A percentile compares a stretch with the other conserved stretches of the same genome.
Evolutionary conservation across 2,888 invertebrate genomes (phyloP).

Genomic region (Dione juno): DNA sequence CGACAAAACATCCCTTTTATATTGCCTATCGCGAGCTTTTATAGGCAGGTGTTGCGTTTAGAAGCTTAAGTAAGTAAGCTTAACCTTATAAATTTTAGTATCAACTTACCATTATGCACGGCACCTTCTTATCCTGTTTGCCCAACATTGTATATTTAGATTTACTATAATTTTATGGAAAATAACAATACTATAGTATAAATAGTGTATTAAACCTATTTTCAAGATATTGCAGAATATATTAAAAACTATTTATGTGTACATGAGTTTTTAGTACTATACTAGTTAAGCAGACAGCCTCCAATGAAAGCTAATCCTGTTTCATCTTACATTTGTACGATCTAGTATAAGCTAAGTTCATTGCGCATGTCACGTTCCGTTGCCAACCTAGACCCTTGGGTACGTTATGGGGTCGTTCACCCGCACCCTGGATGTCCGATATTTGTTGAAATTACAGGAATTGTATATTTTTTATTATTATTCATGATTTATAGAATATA

Average conservation of each 20-base stretch:
- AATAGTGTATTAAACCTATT: not conserved
- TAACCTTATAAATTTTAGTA: slow-evolving; percentile 12
- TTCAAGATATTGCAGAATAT: not conserved
- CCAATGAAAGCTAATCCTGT: not conserved
- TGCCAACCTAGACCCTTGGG: slow-evolving; percentile 49
- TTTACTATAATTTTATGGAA: not conserved
- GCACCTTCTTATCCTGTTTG: slow-evolving; percentile 23
- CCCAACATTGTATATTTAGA: slow-evolving; percentile 15
- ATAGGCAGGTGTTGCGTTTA: not conserved
- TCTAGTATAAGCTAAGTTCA: slow-evolving; percentile 50
- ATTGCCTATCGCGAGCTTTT: slow-evolving; percentile 1
- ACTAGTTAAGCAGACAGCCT: slow-evolving; percentile 6
- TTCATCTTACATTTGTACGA: slow-evolving; percentile 22
- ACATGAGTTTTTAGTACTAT: not conserved
- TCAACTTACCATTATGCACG: slow-evolving; percentile 22
- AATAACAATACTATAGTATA: not conserved
- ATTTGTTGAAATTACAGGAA: not conserved
- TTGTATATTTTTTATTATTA: not conserved
- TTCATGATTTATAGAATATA: not conserved
- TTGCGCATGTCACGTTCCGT: slow-evolving; percentile 69
- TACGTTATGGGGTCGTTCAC: slow-evolving; percentile 44
- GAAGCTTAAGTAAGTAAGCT: slow-evolving; percentile 15
- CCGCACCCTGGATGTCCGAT: slow-evolving; percentile 31
- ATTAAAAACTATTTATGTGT: not conserved
- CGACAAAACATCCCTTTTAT: not conserved